These are phyloP conservation scores for Notiomystis cincta DNA, from an alignment of 2,113 vertebrate genomes.

Conservation along the genomic window DNA sequence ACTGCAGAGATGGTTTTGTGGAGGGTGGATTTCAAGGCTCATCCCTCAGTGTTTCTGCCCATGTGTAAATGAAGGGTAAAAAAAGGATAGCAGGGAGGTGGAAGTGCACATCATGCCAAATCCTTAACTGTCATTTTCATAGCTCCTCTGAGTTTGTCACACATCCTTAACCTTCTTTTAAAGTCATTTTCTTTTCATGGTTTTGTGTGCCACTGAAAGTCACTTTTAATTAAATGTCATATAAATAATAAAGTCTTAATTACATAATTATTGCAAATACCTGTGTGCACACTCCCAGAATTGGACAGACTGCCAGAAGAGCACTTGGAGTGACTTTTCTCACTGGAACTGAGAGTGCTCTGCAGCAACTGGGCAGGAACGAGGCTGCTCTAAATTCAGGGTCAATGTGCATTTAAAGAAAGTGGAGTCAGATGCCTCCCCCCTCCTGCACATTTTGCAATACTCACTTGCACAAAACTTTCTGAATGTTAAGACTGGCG, in stretches of 20 bases:
- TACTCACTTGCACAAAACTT: background rate
- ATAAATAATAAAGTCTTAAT: conserved; percentile 66
- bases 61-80: conserved; percentile 6
- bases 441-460: background rate
- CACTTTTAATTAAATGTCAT: conserved; percentile 64
- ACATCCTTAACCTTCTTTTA: conserved; percentile 61
- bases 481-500: rapidly evolving
- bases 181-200: conserved; percentile 57
- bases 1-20: background rate
- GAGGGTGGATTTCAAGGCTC: background rate
- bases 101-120: conserved; percentile 10
- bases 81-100: background rate
- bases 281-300: background rate
- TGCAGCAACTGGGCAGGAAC: background rate
- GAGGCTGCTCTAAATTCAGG: background rate
- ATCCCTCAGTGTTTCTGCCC: background rate
- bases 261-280: conserved; percentile 57
- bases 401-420: background rate
- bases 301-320: background rate
- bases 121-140: conserved; percentile 52
- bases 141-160: conserved; percentile 54
- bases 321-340: conserved; percentile 31
- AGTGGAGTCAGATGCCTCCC: background rate
- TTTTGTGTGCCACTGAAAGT: conserved; percentile 60
- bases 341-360: background rate